phyloP scores from a whole-genome alignment of 2,888 invertebrate species.

The Microplitis manilae region DNA sequence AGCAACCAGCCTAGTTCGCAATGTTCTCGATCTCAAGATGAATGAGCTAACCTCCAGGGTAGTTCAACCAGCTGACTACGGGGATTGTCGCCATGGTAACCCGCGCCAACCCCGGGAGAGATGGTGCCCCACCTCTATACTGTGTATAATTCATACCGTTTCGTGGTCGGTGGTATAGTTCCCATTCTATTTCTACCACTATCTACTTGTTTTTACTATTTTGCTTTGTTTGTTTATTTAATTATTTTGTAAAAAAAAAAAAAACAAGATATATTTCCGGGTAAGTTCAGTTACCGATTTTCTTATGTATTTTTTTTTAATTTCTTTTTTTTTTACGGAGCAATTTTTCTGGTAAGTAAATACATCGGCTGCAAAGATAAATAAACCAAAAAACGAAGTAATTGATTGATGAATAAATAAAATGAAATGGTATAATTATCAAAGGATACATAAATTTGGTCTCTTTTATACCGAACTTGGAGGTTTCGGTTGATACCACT shows the following conservation, averaged over 20 bases:
- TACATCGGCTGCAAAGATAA: background rate
- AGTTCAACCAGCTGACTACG: slow-evolving; percentile 67
- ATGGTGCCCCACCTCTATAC: slow-evolving; percentile 60
- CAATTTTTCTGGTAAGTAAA: background rate
- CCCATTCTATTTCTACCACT: slow-evolving; percentile 17
- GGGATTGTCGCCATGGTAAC: slow-evolving; percentile 67
- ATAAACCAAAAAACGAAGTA: background rate
- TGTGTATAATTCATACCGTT: slow-evolving; percentile 58
- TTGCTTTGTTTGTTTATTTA: slow-evolving; percentile 23
- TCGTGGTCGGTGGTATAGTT: slow-evolving; percentile 31
- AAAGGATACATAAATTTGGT: slow-evolving; percentile 95
- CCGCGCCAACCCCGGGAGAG: slow-evolving; percentile 65
- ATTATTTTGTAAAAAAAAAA: background rate
- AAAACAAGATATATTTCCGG: background rate
- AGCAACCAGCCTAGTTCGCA: slow-evolving; percentile 54
- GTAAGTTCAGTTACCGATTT: background rate
- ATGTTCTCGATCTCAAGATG: slow-evolving; percentile 58
- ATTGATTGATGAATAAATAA: slow-evolving; percentile 8
- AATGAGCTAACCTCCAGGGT: slow-evolving; percentile 61
- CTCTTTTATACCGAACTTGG: slow-evolving; percentile 84
- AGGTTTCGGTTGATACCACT: slow-evolving; percentile 91
- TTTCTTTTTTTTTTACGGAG: background rate
- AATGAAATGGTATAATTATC: slow-evolving; percentile 27
- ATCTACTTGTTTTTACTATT: slow-evolving; percentile 29
- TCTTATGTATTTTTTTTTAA: background rate